Percentiles rank a stretch among this genome's conserved stretches.
phyloP scores from a whole-genome alignment of 2,113 vertebrate species.

The Panthera tigris region DNA sequence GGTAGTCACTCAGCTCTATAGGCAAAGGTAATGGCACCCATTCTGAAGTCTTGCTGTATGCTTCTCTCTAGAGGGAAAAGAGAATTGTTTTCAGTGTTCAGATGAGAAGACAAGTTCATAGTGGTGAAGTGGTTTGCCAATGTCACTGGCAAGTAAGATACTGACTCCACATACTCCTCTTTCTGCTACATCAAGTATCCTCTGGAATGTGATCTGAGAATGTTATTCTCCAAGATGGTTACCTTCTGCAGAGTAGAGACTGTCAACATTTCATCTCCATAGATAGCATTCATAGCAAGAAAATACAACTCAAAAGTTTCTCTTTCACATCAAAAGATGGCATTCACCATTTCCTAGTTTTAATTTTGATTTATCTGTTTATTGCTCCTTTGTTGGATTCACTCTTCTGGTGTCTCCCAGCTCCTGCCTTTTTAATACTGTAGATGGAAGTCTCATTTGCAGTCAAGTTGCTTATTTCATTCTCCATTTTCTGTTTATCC shows the following conservation, averaged over 20 bases:
- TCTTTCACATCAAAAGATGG: neutral
- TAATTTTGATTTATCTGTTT: neutral
- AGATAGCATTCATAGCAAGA: neutral
- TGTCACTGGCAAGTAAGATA: too few species aligned
- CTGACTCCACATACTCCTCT: neutral
- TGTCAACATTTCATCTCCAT: neutral
- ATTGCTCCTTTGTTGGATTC: neutral
- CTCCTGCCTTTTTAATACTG: neutral
- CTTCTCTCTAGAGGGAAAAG: neutral
- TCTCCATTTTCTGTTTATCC: neutral
- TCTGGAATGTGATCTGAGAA: neutral
- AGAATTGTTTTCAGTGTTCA: neutral
- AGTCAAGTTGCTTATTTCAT: neutral
- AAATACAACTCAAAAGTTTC: neutral
- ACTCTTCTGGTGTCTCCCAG: neutral
- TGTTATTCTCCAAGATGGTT: neutral
- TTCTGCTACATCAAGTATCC: rapidly evolving
- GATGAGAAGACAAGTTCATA: neutral
- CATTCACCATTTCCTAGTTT: neutral
- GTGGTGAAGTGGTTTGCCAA: neutral
- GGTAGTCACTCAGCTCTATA: neutral
- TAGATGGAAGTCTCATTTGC: neutral
- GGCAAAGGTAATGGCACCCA: too few species aligned
- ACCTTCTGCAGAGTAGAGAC: neutral
- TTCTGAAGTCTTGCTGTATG: neutral